These are phyloP conservation scores for Ciconia boyciana DNA, from an alignment of 2,113 vertebrate genomes.

Conservation along the genomic window DNA sequence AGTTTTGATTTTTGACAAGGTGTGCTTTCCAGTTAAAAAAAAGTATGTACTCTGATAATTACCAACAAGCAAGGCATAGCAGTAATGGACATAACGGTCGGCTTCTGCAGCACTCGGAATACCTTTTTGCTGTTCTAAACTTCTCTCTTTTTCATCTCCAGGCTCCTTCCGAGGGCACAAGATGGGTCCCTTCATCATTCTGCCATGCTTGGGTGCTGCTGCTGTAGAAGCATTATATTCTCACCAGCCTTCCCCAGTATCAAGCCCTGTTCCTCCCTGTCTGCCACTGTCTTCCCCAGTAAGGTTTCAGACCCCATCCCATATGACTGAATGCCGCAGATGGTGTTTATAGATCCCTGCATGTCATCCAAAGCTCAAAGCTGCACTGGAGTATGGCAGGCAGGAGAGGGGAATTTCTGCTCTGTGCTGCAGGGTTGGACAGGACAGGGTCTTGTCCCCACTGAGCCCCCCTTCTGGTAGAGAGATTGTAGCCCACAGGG, in stretches of 20 bases:
- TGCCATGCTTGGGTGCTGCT: neutral
- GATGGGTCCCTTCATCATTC: neutral
- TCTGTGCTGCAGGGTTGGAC: fast-evolving
- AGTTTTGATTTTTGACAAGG: neutral
- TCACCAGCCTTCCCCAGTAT: neutral
- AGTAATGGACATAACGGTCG: fast-evolving
- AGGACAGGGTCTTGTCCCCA: neutral
- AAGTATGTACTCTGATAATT: neutral
- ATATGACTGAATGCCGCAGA: neutral
- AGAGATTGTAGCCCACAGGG: fast-evolving
- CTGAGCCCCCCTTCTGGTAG: neutral
- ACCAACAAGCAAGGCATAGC: neutral
- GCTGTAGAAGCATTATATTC: neutral
- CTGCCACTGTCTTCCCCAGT: neutral
- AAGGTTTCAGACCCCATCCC: neutral
- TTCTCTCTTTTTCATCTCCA: neutral
- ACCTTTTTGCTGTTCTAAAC: neutral
- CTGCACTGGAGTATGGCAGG: neutral
- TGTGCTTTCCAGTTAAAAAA: neutral
- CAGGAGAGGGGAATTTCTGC: neutral
- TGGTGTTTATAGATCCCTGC: neutral
- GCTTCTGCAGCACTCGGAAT: neutral
- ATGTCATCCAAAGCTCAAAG: neutral
- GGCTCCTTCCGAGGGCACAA: neutral
- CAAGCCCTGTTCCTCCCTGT: too few relatives aligned